A percentile compares a stretch with the other conserved stretches of the same genome.
These are phyloP conservation scores for Bradynema listronoti DNA, from an alignment of 1,140 invertebrate genomes.

Conservation along the genomic window DNA sequence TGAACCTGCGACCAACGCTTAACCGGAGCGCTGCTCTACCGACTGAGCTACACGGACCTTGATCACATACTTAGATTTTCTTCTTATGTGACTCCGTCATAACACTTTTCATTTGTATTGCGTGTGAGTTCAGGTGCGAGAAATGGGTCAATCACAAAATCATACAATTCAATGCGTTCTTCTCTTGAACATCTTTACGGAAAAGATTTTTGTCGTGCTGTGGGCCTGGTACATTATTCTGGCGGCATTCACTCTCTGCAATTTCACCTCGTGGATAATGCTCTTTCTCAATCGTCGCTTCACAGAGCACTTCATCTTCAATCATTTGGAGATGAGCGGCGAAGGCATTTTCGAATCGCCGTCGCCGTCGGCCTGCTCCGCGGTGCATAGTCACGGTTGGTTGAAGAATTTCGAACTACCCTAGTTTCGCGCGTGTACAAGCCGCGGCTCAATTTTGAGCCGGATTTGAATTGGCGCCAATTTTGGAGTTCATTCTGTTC, in stretches of 20 bases:
- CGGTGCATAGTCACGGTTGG: neutral
- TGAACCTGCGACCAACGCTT: no score
- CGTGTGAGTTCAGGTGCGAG: constrained; percentile 39
- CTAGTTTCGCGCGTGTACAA: no score
- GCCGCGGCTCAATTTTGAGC: no score
- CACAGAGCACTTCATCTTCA: constrained; percentile 47
- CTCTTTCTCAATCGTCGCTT: constrained; percentile 45
- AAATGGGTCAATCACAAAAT: constrained; percentile 54
- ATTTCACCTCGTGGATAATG: constrained; percentile 46
- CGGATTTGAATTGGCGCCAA: no score
- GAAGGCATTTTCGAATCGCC: constrained; percentile 33
- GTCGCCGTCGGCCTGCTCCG: neutral
- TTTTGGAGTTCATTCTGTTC: no score
- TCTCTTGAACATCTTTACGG: constrained; percentile 37
- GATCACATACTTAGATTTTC: no score
- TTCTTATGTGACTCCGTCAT: no score
- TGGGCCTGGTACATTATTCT: constrained; percentile 52
- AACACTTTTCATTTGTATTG: no score
- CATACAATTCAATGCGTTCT: constrained; percentile 51
- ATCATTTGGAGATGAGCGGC: constrained; percentile 53
- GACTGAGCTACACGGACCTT: no score
- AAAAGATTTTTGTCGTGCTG: constrained; percentile 50
- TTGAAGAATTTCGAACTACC: no score
- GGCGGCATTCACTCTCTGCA: constrained; percentile 38
- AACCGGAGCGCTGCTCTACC: no score